Base-by-base conservation (phyloP, 1,140 invertebrate species). In the Drosophila repletoides region DNA sequence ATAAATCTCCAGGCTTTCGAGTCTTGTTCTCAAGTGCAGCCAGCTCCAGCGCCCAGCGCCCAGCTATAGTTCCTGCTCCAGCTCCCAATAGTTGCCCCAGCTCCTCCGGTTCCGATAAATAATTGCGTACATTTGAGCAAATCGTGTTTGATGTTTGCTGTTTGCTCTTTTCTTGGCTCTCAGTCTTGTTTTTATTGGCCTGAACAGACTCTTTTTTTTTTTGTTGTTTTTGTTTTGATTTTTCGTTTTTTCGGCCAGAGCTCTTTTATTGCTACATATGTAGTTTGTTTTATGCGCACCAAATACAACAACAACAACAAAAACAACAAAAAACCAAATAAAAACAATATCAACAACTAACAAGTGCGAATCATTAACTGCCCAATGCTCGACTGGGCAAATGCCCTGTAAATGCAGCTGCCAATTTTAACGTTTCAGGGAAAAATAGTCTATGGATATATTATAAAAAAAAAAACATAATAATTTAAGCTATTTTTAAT, bases 91-190 rank as follows among this genome's bases (percentile, higher is more conserved):
- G 76, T 81, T 76, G 69, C 2, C 14, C 15, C 12, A 29, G 36
- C 33, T 73, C 52, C 45, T 69, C 55, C 45, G 53, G 48, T 76
- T 75, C 49, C 76, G 79, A 80, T 88, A 88, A 88, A 88, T 88
- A 88, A 88, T 88, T 88, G 84, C 84, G 75, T 84, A 88, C 84
- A 88, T 88, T 88, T 88, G 75, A 72, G 70, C 75, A 88, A 88
- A 88, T 84, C 79, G 79, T 88, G 84, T 88, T 88, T 88, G 84
- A 88, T 79, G 84, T 88, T 88, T 87, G 76, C 72, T 52, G 66
- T 31, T 77, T 81, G 72, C 41, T 33, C 59, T 76, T 67, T 67
- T 45, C 46, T 36, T 67, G 52, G 68, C 56, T 14, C 56, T 14
- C 31, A 6, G 24, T 61, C 60, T 70, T 64, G 59, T 61, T 72